Percentiles rank a stretch among this genome's conserved stretches.
Evolutionary conservation across 2,113 vertebrate genomes (phyloP).

Genomic region (Amphiprion percula): DNA sequence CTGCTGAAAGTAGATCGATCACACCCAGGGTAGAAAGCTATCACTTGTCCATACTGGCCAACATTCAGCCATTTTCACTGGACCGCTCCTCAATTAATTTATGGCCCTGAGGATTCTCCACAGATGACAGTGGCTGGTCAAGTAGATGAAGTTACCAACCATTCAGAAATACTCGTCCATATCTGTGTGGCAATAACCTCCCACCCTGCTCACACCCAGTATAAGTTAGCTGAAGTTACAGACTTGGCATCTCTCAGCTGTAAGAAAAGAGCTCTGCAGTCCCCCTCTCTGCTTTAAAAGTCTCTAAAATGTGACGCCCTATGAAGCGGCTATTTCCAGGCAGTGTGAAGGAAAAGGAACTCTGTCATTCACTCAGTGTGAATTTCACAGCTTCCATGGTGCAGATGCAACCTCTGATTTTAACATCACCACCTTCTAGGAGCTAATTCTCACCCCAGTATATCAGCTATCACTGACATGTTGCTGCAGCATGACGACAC

Average conservation of each 20-base stretch:
- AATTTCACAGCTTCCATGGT: constrained; percentile 12
- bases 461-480: neutral
- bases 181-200: neutral
- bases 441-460: neutral
- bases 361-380: neutral
- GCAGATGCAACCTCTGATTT: neutral
- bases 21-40: constrained; percentile 14
- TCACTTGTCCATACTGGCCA: constrained; percentile 7
- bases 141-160: constrained; percentile 19
- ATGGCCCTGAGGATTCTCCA: neutral
- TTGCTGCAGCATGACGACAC: neutral
- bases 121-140: neutral
- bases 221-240: neutral
- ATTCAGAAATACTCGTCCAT: neutral
- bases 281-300: constrained; percentile 29
- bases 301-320: neutral
- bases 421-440: neutral
- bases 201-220: neutral
- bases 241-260: constrained; percentile 7
- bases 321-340: constrained; percentile 37
- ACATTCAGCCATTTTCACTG: neutral
- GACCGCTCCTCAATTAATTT: neutral
- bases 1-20: constrained; percentile 1
- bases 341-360: constrained; percentile 5
- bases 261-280: constrained; percentile 25